These are phyloP conservation scores for Eciton burchellii DNA, from an alignment of 1,140 invertebrate species.

Conservation along the genomic window DNA sequence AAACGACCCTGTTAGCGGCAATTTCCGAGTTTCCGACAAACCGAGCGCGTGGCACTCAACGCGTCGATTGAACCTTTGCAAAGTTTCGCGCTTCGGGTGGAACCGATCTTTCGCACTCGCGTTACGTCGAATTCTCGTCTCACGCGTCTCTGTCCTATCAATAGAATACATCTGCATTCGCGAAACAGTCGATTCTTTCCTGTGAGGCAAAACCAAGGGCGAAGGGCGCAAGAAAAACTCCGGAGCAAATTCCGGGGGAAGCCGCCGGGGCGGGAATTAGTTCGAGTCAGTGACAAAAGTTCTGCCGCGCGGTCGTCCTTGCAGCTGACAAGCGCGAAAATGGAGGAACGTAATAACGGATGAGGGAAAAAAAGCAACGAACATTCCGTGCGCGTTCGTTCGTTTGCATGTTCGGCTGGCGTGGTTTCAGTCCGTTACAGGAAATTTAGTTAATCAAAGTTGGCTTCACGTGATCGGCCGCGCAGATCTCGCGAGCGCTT, in stretches of 20 bases:
- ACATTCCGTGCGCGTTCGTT: background rate
- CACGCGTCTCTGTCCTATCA: background rate
- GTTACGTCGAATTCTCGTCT: too few relatives aligned
- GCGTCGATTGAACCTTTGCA: conserved; percentile 37
- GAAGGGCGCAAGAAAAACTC: conserved; percentile 21
- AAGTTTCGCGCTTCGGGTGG: conserved; percentile 41
- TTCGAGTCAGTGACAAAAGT: background rate
- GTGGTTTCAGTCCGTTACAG: background rate
- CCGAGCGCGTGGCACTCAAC: conserved; percentile 43
- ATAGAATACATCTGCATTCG: background rate
- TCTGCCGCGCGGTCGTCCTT: background rate
- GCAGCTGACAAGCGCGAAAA: conserved; percentile 9
- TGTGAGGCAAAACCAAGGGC: background rate
- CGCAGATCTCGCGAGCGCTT: background rate
- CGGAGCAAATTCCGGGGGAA: background rate
- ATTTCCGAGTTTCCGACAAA: conserved; percentile 60
- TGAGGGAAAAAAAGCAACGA: background rate
- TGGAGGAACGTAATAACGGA: conserved; percentile 1
- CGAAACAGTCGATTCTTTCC: conserved; percentile 1
- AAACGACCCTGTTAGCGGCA: conserved; percentile 5
- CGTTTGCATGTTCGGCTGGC: background rate
- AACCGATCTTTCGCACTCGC: background rate
- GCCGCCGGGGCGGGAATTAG: background rate
- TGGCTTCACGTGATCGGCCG: background rate
- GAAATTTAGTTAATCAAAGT: conserved; percentile 22